These are phyloP conservation scores for Holothuria scabra DNA, from an alignment of 53 echinoderm and acorn worm species.

Conservation along the genomic window DNA sequence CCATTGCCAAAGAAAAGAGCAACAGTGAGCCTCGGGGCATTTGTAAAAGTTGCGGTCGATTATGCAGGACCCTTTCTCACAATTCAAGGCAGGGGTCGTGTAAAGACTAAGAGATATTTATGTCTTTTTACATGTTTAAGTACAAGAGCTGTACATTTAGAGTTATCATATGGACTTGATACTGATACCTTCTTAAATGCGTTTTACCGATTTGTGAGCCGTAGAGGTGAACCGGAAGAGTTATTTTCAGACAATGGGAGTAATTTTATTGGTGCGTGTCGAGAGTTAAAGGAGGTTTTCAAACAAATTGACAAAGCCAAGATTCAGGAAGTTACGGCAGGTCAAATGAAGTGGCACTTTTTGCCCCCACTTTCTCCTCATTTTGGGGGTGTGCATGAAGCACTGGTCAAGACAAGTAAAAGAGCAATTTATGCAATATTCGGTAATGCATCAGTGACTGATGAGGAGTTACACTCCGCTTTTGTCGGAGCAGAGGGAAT, in stretches of 20 bases:
- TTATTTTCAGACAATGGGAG: slow-evolving; percentile 30
- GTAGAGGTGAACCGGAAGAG: slow-evolving; percentile 35
- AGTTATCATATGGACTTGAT: slow-evolving; percentile 24
- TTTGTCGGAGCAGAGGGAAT: slow-evolving; percentile 40
- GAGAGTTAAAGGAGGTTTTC: slow-evolving; percentile 12
- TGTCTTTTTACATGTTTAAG: slow-evolving; percentile 38
- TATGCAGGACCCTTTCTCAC: neutral
- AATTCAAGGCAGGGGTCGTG: slow-evolving; percentile 27
- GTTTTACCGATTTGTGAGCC: slow-evolving; percentile 35
- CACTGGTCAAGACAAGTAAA: slow-evolving; percentile 17
- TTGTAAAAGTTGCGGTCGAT: no score
- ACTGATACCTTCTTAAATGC: slow-evolving; percentile 30
- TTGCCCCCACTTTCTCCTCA: neutral
- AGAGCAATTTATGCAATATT: slow-evolving; percentile 21
- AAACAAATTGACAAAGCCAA: slow-evolving; percentile 4
- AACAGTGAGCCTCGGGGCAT: no score
- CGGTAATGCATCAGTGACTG: slow-evolving; percentile 32
- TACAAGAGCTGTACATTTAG: slow-evolving; percentile 38
- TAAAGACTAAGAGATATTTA: slow-evolving; percentile 11
- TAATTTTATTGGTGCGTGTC: slow-evolving; percentile 17
- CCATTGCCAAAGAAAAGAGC: no score
- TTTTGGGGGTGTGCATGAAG: slow-evolving; percentile 39
- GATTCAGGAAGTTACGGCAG: slow-evolving; percentile 16
- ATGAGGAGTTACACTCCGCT: slow-evolving; percentile 39
- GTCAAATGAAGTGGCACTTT: slow-evolving; percentile 6